Percentiles rank a stretch among this genome's conserved stretches.
Evolutionary conservation across 2,113 vertebrate species (phyloP).

Genomic region (Pyxicephalus adspersus): DNA sequence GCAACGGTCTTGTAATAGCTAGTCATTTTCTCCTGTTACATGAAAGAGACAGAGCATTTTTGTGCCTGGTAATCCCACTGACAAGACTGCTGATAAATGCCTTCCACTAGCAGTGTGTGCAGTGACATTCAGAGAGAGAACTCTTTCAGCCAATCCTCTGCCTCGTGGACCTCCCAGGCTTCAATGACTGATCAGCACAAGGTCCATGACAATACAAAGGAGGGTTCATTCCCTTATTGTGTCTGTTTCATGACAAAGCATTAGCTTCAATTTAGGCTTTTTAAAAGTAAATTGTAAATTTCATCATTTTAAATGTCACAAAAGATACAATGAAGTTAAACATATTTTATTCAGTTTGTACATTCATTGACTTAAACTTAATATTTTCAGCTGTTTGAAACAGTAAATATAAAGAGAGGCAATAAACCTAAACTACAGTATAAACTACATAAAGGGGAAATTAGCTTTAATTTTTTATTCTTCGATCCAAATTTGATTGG

Average conservation of each 20-base stretch:
- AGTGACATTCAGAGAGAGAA: slow-evolving; percentile 58
- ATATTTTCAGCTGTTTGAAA: no score
- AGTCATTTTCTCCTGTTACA: slow-evolving; percentile 57
- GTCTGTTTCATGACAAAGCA: slow-evolving; percentile 71
- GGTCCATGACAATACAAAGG: slow-evolving; percentile 88
- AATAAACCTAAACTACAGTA: no score
- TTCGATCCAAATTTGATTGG: no score
- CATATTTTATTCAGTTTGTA: no score
- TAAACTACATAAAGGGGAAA: no score
- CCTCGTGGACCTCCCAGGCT: slow-evolving; percentile 67
- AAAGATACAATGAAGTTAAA: background rate
- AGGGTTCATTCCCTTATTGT: slow-evolving; percentile 86
- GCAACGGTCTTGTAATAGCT: slow-evolving; percentile 64
- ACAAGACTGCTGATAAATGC: slow-evolving; percentile 63
- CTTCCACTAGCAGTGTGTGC: slow-evolving; percentile 59
- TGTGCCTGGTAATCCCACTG: slow-evolving; percentile 64
- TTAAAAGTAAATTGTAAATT: background rate
- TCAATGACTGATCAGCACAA: slow-evolving; percentile 83
- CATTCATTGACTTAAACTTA: no score
- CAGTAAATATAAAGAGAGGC: no score
- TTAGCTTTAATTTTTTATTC: no score
- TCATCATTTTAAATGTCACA: no score
- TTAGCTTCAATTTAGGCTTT: background rate
- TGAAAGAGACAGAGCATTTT: slow-evolving; percentile 57
- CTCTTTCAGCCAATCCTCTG: slow-evolving; percentile 65